phyloP scores from a whole-genome alignment of 2,797 vertebrate species.

The Dendrocincla tyrannina region DNA sequence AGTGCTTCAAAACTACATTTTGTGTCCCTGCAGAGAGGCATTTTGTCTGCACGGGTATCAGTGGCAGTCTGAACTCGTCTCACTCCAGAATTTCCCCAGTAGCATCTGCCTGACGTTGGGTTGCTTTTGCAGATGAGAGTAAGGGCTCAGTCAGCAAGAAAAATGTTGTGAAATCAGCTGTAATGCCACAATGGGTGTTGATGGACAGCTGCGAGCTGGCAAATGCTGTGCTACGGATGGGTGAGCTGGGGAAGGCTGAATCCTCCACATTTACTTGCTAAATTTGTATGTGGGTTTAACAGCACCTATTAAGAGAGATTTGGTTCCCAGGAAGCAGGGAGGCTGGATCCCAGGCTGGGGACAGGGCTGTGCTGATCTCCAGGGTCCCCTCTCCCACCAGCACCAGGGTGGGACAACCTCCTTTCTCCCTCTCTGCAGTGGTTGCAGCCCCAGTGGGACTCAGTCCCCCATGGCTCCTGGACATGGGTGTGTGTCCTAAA shows the following conservation, averaged over 20 bases:
- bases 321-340: background rate
- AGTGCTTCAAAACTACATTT: background rate
- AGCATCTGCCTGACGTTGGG: constrained; percentile 20
- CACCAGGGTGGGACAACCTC: background rate
- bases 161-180: constrained; percentile 18
- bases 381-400: accelerated
- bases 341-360: background rate
- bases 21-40: background rate
- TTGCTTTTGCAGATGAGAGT: background rate
- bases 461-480: background rate
- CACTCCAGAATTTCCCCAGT: background rate
- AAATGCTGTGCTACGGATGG: background rate
- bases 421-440: background rate
- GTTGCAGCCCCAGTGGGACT: background rate
- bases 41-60: background rate
- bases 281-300: background rate
- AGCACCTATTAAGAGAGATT: background rate
- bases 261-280: background rate
- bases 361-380: background rate
- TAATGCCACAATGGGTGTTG: background rate
- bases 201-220: constrained; percentile 35
- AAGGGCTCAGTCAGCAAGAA: constrained; percentile 39
- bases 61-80: background rate
- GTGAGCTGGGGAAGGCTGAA: background rate
- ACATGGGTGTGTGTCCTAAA: background rate